These are phyloP conservation scores for Anseranas semipalmata DNA, from an alignment of 2,113 vertebrate genomes.

Conservation along the genomic window DNA sequence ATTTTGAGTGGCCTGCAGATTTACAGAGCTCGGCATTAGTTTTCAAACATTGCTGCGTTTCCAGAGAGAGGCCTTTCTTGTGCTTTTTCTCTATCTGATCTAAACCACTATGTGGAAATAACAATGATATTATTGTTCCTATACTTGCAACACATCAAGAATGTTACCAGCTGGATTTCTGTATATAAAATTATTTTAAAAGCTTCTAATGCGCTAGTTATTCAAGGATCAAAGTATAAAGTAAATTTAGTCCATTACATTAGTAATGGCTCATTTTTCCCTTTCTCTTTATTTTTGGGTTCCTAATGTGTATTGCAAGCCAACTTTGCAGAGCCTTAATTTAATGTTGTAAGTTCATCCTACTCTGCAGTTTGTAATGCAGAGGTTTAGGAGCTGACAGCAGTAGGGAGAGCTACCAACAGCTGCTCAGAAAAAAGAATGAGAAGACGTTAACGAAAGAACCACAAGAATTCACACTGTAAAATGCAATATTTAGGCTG, in stretches of 20 bases:
- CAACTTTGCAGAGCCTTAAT: not conserved
- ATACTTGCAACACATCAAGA: not conserved
- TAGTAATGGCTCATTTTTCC: not conserved
- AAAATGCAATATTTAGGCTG: slow-evolving; percentile 39
- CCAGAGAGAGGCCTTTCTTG: not conserved
- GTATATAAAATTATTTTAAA: not conserved
- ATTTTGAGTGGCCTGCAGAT: not conserved
- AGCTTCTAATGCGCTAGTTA: not conserved
- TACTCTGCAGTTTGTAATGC: slow-evolving; percentile 25
- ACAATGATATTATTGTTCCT: slow-evolving; percentile 4
- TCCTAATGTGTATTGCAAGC: not conserved
- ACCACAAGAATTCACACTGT: slow-evolving; percentile 28
- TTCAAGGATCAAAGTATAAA: not conserved
- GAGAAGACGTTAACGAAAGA: slow-evolving; percentile 9
- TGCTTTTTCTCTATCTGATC: not conserved
- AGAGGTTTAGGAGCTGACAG: slow-evolving; percentile 37
- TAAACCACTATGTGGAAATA: not conserved
- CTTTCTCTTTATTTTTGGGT: not conserved
- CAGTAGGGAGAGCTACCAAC: slow-evolving; percentile 35
- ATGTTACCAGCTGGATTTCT: slow-evolving; percentile 11
- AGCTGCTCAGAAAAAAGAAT: slow-evolving; percentile 36
- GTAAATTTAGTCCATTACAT: not conserved
- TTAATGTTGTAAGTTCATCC: not conserved
- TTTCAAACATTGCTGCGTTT: not conserved
- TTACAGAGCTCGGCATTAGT: not conserved